Evolutionary conservation across 1,140 invertebrate species (phyloP).

Genomic region (Zaprionus lachaisei): DNA sequence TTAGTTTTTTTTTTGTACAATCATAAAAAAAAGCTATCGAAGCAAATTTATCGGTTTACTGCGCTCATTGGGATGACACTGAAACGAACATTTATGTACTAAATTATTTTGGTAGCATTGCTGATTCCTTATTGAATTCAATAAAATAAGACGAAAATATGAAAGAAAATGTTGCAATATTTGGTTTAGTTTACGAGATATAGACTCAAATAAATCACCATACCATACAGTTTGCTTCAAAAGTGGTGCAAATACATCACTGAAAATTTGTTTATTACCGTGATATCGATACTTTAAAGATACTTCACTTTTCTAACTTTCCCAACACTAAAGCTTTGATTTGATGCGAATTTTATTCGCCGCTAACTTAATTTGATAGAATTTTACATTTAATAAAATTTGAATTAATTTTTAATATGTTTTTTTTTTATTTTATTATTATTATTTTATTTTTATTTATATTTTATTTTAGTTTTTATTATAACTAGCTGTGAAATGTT

Average conservation of each 20-base stretch:
- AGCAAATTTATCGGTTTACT: background rate
- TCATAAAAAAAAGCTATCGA: background rate
- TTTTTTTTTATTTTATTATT: too few relatives aligned
- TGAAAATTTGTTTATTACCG: background rate
- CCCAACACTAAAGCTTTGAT: background rate
- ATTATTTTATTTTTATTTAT: background rate
- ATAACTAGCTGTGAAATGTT: background rate
- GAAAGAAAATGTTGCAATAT: too few relatives aligned
- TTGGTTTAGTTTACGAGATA: too few relatives aligned
- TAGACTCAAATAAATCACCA: background rate
- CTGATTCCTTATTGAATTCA: background rate
- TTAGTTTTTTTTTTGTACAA: background rate
- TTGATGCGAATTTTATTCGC: background rate
- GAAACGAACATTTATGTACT: background rate
- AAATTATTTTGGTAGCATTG: too few relatives aligned
- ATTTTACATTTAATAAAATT: background rate
- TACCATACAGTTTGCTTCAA: background rate
- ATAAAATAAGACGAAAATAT: too few relatives aligned
- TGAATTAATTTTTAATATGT: background rate
- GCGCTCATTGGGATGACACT: background rate
- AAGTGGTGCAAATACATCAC: background rate
- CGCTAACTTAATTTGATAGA: fast-evolving
- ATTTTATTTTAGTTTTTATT: too few relatives aligned
- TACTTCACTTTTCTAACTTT: background rate
- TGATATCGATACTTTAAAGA: background rate